These are phyloP conservation scores for Genyomyrus donnyi DNA, from an alignment of 2,113 vertebrate species.

Conservation along the genomic window DNA sequence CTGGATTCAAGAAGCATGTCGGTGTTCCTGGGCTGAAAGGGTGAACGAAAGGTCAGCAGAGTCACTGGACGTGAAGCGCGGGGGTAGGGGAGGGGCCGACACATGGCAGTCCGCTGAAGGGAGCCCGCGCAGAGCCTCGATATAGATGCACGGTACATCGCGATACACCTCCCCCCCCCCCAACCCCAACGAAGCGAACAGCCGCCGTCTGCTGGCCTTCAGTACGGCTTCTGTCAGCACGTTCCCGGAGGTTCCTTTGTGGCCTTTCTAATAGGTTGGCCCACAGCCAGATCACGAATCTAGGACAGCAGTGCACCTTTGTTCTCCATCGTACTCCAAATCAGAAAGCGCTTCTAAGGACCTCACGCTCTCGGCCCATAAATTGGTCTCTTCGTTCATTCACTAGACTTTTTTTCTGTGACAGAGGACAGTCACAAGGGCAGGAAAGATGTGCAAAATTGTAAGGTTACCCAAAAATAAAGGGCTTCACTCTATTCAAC, in stretches of 20 bases:
- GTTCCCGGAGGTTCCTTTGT: conserved; percentile 14
- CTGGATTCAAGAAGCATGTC: background rate
- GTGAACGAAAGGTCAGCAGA: background rate
- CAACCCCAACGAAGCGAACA: background rate
- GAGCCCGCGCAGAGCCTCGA: background rate
- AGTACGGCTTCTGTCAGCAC: conserved; percentile 25
- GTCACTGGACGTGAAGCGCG: background rate
- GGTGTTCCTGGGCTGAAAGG: background rate
- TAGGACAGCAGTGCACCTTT: background rate
- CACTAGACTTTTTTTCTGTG: background rate
- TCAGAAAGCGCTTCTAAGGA: background rate
- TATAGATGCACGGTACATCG: conserved; percentile 12
- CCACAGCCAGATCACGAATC: conserved; percentile 18
- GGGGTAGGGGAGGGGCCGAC: too few relatives aligned
- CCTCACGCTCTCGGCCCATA: background rate
- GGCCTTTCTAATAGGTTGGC: conserved; percentile 22
- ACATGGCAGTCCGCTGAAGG: background rate
- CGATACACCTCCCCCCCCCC: background rate
- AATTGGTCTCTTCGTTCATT: background rate
- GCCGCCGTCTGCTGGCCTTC: background rate
- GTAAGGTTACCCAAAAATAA: background rate
- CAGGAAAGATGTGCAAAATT: background rate
- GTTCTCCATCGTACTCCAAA: background rate
- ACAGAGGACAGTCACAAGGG: background rate
- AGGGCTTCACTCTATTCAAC: background rate